A percentile compares a stretch with the other conserved stretches of the same genome.
Evolutionary conservation across 2,113 vertebrate species (phyloP).

Genomic region (Todiramphus saurophagus): DNA sequence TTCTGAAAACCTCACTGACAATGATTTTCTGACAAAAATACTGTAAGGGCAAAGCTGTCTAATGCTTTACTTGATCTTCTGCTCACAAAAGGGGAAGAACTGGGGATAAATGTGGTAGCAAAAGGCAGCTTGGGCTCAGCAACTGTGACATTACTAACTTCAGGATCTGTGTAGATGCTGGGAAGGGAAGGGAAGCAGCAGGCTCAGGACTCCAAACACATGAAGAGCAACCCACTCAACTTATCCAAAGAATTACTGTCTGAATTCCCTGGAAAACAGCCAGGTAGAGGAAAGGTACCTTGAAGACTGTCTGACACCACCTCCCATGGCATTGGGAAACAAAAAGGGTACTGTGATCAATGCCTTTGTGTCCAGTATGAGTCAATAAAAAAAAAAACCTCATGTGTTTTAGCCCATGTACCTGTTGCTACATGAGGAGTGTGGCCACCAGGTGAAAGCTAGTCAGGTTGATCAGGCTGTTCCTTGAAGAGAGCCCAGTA

Average conservation of each 20-base stretch:
- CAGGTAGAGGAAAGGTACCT: neutral
- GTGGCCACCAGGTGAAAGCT: neutral
- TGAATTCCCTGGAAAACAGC: neutral
- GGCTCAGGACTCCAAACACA: neutral
- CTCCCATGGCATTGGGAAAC: neutral
- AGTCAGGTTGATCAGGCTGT: no score
- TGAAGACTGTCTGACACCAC: neutral
- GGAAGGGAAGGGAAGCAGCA: neutral
- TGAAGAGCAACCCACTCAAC: neutral
- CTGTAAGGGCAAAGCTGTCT: neutral
- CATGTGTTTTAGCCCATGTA: fast-evolving
- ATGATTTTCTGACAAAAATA: neutral
- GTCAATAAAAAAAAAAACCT: neutral
- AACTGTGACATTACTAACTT: neutral
- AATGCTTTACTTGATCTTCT: neutral
- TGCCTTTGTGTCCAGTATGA: neutral
- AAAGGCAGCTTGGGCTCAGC: neutral
- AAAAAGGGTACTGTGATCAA: neutral
- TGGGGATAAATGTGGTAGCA: neutral
- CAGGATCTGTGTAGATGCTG: neutral
- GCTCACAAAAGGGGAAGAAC: neutral
- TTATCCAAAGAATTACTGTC: neutral
- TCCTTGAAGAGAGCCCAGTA: neutral
- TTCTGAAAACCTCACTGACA: neutral
- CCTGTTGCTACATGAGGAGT: fast-evolving